Base-by-base conservation (phyloP, 2,113 vertebrate genomes). In the Myotis yumanensis region DNA sequence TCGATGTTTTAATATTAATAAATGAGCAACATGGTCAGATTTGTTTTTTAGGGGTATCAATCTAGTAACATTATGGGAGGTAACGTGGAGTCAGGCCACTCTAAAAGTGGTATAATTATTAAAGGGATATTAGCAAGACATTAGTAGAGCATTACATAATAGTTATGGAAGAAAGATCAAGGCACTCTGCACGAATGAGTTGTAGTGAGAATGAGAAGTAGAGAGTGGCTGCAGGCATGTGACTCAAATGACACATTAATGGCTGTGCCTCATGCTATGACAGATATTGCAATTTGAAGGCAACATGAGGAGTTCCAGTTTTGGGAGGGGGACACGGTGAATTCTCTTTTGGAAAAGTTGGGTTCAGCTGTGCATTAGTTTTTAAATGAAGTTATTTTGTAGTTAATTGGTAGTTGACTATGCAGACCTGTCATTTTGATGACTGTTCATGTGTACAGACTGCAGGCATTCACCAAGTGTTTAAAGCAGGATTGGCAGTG, bases 341-440 rank as follows among this genome's bases (percentile, higher is more conserved):
- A 85, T 66, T 87, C 12, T 90, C 16, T 77, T 84, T 92, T 52
- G 14, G 37, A 40, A 96, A 87, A 87, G 72, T 71, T 86, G 23
- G 23, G 3, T 81, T 86, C 71, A n/a, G n/a, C 18, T 72, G 4
- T 40, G 17, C 37, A 48, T 57, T 77, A 23, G 14, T 20, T 2
- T 93, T 66, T 73, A 86, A 57, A 57, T 69, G 14, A 46, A 86
- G 15, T 77, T 46, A 40, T n/a, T 66, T 83, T 79, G 3, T 48
- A 68, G 14, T 69, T 59, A 48, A 11, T 6, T 66, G 32, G 7
- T 83, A 87, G 14, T 30, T 93, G 37, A 2, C 51, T 57, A 57
- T 48, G 8, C 0, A n/a, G 25, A 48, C 40, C 4, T 43, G 7
- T 51, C 40, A 2, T 84, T 88, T 77, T 48, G 59, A 20, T 51